Percentiles rank a stretch among this genome's conserved stretches.
These are phyloP conservation scores for Turritopsis rubra DNA, from an alignment of 30 jellyfish, hydroid and myxozoan genomes.

Conservation along the genomic window DNA sequence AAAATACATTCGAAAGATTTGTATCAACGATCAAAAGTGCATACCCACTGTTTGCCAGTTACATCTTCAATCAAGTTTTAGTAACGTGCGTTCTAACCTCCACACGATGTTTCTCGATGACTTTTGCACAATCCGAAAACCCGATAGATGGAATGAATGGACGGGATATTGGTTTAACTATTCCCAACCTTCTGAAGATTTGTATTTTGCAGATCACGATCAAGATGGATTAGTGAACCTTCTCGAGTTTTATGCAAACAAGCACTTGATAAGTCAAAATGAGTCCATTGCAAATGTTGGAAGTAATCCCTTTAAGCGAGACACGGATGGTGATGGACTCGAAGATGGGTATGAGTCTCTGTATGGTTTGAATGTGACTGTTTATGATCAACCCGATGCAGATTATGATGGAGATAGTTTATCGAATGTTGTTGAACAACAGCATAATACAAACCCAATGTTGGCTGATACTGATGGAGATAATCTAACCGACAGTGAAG, in stretches of 20 bases:
- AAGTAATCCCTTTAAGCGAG: background rate
- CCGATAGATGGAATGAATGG: constrained; percentile 17
- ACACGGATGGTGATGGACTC: constrained; percentile 6
- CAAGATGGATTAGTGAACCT: constrained; percentile 19
- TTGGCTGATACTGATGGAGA: constrained; percentile 22
- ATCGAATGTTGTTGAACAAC: background rate
- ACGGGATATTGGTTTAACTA: background rate
- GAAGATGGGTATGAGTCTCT: background rate
- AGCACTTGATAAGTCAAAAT: background rate
- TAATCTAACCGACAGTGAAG: background rate
- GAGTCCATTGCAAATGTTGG: background rate
- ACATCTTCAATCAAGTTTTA: background rate
- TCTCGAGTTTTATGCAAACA: constrained; percentile 17
- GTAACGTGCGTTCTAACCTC: background rate
- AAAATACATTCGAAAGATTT: background rate
- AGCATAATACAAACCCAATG: background rate
- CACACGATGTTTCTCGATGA: background rate
- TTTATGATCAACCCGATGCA: background rate
- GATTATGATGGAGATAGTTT: constrained; percentile 13
- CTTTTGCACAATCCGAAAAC: constrained; percentile 12
- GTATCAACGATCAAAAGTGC: background rate
- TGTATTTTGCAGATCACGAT: constrained; percentile 12
- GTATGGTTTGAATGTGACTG: constrained; percentile 4
- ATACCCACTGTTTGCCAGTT: constrained; percentile 12
- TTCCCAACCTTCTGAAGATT: background rate